Base-by-base conservation (phyloP, 2,888 invertebrate genomes). In the Druceiella hillmani region DNA sequence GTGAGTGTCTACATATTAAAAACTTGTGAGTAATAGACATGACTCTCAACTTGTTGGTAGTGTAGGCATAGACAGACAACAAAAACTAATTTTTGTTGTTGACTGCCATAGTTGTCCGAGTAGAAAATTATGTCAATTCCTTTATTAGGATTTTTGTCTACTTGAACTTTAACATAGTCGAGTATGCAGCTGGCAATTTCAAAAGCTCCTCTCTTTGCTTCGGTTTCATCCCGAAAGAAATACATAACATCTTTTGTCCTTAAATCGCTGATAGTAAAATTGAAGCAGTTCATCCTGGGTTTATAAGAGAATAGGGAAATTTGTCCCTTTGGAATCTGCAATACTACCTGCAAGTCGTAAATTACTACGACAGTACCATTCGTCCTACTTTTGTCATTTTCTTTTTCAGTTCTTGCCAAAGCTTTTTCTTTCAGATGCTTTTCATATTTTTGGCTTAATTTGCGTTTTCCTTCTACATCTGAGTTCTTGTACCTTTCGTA, bases 291-390 rank as follows among this genome's bases (percentile, higher is more conserved):
- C 3, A 47, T 22, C 39, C 36, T 47, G 10, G 36, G 39, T 35
- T 45, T 47, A 33, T 51, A 48, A 28, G 37, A 49, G 32, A 51
- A 48, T 1, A 41, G 15, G 1, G 47, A 50, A 2, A 44, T 28
- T 36, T 49, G 36, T 2, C 50, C 49, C 25, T 44, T 46, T 3
- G 44, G 49, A 22, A 46, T 20, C 30, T 38, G 44, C 40, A 48
- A 38, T 3, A 50, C 46, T 3, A 50, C 43, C 26, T 52, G 47
- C 7, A 52, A 29, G 20, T 52, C 52, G 26, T 50, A 52, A 4
- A 49, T 41, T 12, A 41, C 50, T 14, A 48, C 45, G 12, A 37
- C 32, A 10, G 20, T 29, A 12, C 30, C 36, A 20, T 36, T 30
- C 11, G 11, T 29, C 29, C 14, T 36, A n/a, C 17, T 25, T 17